phyloP scores from a whole-genome alignment of 2,113 vertebrate species.

The Hemiprocne comata region DNA sequence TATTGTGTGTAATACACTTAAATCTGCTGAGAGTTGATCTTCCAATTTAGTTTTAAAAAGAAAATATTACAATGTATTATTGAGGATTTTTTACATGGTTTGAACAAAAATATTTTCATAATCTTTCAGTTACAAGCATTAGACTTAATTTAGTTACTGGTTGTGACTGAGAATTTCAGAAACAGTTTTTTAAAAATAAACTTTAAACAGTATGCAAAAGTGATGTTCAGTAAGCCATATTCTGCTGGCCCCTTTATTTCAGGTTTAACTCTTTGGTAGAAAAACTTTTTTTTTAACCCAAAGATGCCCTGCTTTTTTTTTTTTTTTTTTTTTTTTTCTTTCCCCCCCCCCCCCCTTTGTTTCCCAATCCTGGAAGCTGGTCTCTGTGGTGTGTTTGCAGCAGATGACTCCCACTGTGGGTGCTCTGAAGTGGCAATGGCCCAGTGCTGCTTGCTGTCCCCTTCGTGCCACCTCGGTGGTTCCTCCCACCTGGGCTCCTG shows the following conservation, averaged over 20 bases:
- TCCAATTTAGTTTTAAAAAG: slow-evolving; percentile 66
- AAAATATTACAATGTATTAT: slow-evolving; percentile 36
- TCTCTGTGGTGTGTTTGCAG: background rate
- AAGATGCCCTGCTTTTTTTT: background rate
- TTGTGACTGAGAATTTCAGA: slow-evolving; percentile 55
- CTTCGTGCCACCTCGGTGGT: background rate
- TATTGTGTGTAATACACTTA: slow-evolving; percentile 78
- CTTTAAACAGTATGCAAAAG: slow-evolving; percentile 68
- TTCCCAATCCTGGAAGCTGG: background rate
- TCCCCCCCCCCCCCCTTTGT: no score
- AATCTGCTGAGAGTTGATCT: slow-evolving; percentile 75
- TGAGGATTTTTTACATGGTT: slow-evolving; percentile 69
- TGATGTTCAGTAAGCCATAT: slow-evolving; percentile 75
- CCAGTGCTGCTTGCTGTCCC: background rate
- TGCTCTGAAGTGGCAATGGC: background rate
- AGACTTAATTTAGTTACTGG: slow-evolving; percentile 55
- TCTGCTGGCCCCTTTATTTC: slow-evolving; percentile 60
- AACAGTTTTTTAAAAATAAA: slow-evolving; percentile 31
- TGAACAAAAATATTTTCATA: slow-evolving; percentile 76
- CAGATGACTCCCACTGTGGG: background rate
- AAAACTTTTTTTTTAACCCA: background rate
- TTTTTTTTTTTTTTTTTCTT: background rate
- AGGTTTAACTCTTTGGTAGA: slow-evolving; percentile 33
- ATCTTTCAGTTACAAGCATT: slow-evolving; percentile 65
- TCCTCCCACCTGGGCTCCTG: background rate